These are phyloP conservation scores for Oxyruncus cristatus DNA, from an alignment of 2,113 vertebrate species.

Conservation along the genomic window DNA sequence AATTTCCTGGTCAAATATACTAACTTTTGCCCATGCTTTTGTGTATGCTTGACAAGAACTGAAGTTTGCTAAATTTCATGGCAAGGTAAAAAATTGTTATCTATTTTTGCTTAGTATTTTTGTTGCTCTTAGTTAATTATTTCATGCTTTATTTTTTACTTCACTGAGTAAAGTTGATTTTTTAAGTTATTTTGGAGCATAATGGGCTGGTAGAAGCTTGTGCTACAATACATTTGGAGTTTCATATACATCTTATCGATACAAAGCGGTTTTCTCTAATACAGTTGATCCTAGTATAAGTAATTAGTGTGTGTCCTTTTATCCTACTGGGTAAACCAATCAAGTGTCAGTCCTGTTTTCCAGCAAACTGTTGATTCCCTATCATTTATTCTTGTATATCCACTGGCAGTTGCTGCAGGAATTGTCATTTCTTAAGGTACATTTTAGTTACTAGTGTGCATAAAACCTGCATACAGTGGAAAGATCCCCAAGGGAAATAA, in stretches of 20 bases:
- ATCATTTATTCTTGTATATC: neutral
- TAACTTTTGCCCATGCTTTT: neutral
- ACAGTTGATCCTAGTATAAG: neutral
- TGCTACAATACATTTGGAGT: neutral
- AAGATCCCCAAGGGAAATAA: neutral
- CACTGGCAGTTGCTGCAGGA: neutral
- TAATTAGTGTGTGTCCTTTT: neutral
- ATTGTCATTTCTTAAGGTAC: neutral
- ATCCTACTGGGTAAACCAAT: neutral
- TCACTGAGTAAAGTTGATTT: neutral
- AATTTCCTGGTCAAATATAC: neutral
- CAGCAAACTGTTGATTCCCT: neutral
- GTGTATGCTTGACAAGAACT: neutral
- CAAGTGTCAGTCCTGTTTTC: neutral
- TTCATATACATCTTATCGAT: neutral
- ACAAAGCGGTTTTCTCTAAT: neutral
- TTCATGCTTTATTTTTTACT: neutral
- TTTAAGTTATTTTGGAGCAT: neutral
- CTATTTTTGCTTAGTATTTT: neutral
- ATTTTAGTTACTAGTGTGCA: neutral
- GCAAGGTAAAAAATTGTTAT: neutral
- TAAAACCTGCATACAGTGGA: neutral
- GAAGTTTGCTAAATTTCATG: neutral
- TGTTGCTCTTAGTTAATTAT: neutral
- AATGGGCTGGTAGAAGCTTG: neutral